Percentiles rank a stretch among this genome's conserved stretches.
Conservation (phyloP, 2,797 vertebrate species). For the Psittacula derbiana region DNA sequence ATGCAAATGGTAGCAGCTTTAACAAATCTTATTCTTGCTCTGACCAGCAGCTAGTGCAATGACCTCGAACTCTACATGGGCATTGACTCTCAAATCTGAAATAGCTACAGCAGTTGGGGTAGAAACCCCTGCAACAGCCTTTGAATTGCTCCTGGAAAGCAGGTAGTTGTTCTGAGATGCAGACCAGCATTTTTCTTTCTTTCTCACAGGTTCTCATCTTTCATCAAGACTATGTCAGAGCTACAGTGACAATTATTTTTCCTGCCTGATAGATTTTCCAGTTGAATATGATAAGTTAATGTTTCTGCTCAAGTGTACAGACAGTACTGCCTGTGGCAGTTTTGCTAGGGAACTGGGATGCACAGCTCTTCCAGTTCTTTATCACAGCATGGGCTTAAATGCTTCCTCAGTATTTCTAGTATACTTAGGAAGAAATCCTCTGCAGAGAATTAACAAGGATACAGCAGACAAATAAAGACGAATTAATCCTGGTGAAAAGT, state of each 20-base stretch:
- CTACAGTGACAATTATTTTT: background rate
- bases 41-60: background rate
- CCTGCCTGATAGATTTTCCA: background rate
- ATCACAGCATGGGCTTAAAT: background rate
- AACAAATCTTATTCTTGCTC: background rate
- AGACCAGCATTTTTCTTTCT: background rate
- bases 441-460: background rate
- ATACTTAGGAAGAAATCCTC: background rate
- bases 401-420: background rate
- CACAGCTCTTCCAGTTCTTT: background rate
- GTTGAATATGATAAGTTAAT: background rate
- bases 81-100: background rate
- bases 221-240: background rate
- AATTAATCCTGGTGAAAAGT: background rate
- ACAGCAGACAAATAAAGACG: background rate
- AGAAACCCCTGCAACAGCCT: background rate
- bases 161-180: background rate
- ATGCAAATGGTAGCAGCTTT: background rate
- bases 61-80: background rate
- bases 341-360: background rate
- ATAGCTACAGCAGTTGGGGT: background rate
- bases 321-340: background rate
- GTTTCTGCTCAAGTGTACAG: background rate
- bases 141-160: background rate
- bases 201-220: background rate